Conservation (phyloP, 2,113 vertebrate genomes). For the Tyto alba region DNA sequence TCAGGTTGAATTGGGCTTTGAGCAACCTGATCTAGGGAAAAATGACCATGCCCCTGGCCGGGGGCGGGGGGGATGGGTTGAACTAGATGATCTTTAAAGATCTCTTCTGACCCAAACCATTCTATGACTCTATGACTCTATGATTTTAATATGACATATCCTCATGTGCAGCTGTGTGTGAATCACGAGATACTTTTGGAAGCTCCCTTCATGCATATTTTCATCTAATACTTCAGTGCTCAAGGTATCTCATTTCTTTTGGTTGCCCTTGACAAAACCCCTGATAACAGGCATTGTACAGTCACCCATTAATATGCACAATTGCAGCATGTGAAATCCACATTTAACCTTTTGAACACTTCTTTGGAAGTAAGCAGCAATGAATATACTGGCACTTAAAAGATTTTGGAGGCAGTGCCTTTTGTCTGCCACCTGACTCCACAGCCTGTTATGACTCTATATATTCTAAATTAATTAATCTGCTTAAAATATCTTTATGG, state of each 20-base stretch:
- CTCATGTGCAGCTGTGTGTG: background rate
- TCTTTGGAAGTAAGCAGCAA: background rate
- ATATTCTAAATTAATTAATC: background rate
- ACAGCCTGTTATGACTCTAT: background rate
- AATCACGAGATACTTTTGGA: background rate
- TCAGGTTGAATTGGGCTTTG: background rate
- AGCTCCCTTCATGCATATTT: background rate
- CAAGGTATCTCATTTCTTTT: background rate
- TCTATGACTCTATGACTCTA: background rate
- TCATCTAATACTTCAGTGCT: background rate
- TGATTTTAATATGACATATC: background rate
- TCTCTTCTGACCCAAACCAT: background rate
- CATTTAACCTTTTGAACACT: background rate
- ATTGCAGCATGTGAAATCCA: background rate
- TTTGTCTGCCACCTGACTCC: background rate
- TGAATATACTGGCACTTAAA: background rate
- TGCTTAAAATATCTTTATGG: background rate
- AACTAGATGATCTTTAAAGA: background rate
- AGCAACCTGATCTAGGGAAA: background rate
- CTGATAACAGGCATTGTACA: background rate
- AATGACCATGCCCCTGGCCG: background rate
- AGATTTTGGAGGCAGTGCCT: background rate
- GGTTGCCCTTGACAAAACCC: rapidly evolving
- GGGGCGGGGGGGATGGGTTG: too few species aligned
- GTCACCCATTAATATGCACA: background rate